Percentiles rank a stretch among this genome's conserved stretches.
phyloP scores from a whole-genome alignment of 2,888 invertebrate species.

The Tupiocoris notatus region DNA sequence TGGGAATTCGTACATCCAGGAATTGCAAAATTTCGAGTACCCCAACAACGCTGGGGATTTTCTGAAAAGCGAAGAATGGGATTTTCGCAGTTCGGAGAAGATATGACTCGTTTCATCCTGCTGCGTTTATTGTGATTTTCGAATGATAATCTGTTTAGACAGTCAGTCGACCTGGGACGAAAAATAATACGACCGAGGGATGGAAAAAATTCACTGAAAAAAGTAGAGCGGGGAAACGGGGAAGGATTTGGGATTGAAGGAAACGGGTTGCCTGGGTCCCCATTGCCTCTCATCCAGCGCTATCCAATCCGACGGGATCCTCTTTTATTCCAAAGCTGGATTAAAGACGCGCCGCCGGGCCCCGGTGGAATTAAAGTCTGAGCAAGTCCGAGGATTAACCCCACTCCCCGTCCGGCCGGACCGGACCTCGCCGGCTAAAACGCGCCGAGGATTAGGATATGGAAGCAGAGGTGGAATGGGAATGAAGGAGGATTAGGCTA shows the following conservation, averaged over 20 bases:
- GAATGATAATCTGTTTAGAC: not conserved
- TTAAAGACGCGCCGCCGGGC: slow-evolving; percentile 2
- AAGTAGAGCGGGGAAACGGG: not conserved
- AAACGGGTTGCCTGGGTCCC: not conserved
- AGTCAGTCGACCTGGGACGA: not conserved
- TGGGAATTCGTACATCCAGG: no score
- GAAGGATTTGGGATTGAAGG: not conserved
- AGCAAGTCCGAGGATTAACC: slow-evolving; percentile 26
- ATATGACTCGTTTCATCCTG: no score
- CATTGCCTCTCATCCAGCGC: not conserved
- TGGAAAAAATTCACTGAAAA: not conserved
- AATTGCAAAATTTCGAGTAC: no score
- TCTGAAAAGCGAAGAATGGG: not conserved
- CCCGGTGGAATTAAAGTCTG: slow-evolving; percentile 18
- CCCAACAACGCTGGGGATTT: not conserved
- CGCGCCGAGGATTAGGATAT: not conserved
- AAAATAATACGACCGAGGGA: not conserved
- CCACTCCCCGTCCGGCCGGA: not conserved
- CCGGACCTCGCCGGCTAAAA: not conserved
- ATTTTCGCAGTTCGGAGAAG: no score
- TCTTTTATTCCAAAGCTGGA: slow-evolving; percentile 32
- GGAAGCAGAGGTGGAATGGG: not conserved
- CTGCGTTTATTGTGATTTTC: not conserved
- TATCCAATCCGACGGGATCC: slow-evolving; percentile 4
- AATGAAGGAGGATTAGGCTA: not conserved